Evolutionary conservation across 2,888 invertebrate genomes (phyloP).

Genomic region (Cantharis rufa): DNA sequence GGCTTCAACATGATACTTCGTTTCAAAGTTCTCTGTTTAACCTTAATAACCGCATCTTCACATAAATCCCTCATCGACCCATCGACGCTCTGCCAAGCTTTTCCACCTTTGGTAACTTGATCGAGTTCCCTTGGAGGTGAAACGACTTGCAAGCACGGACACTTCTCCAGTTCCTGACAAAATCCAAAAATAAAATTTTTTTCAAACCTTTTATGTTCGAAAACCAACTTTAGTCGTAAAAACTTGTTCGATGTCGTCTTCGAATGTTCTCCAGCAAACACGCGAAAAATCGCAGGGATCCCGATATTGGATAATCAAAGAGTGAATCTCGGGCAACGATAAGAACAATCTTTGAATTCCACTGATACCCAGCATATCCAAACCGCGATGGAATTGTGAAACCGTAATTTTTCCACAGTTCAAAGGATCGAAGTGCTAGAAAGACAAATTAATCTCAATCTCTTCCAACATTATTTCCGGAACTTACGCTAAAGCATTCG

Average conservation of each 20-base stretch:
- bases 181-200: neutral
- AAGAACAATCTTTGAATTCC: slow-evolving; percentile 61
- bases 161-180: slow-evolving; percentile 63
- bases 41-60: slow-evolving; percentile 66
- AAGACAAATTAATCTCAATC: neutral
- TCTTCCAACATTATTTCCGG: neutral
- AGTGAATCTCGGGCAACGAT: slow-evolving; percentile 65
- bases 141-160: slow-evolving; percentile 62
- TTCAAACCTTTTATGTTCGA: neutral
- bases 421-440: slow-evolving; percentile 70
- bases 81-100: slow-evolving; percentile 57
- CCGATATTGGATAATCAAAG: slow-evolving; percentile 68
- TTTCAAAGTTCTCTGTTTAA: slow-evolving; percentile 65
- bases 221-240: slow-evolving; percentile 49
- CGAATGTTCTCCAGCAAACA: slow-evolving; percentile 77
- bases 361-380: slow-evolving; percentile 69
- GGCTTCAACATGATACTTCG: slow-evolving; percentile 69
- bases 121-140: slow-evolving; percentile 61
- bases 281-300: slow-evolving; percentile 72
- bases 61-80: slow-evolving; percentile 58
- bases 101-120: slow-evolving; percentile 57
- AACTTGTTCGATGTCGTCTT: slow-evolving; percentile 76
- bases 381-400: slow-evolving; percentile 72
- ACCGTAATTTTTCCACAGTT: slow-evolving; percentile 70
- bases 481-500: slow-evolving; percentile 71